Percentiles rank a stretch among this genome's conserved stretches.
These are phyloP conservation scores for Trissolcus brochymenae DNA, from an alignment of 2,888 invertebrate genomes.

Conservation along the genomic window DNA sequence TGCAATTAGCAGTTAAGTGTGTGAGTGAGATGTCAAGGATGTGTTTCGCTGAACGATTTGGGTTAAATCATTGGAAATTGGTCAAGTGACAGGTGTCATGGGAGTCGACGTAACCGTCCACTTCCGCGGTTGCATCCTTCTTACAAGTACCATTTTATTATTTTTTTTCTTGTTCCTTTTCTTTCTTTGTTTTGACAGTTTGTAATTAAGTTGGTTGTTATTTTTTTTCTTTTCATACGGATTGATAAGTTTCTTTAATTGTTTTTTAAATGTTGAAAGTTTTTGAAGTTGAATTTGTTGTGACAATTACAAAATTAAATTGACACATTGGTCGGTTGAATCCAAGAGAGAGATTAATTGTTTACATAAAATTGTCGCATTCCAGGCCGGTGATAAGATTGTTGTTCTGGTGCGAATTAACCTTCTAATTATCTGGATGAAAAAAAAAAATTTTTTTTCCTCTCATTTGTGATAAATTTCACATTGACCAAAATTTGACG, in stretches of 20 bases:
- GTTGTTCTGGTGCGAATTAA: background rate
- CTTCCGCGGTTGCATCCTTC: background rate
- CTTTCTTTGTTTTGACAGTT: background rate
- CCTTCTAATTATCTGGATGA: too few relatives aligned
- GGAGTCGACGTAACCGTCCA: background rate
- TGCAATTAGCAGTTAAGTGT: constrained; percentile 28
- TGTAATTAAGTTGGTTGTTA: too few relatives aligned
- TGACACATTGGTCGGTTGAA: too few relatives aligned
- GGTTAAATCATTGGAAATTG: constrained; percentile 22
- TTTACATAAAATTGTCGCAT: constrained; percentile 3
- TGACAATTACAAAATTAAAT: too few relatives aligned
- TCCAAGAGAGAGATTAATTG: background rate
- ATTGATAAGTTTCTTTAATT: background rate
- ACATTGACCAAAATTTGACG: too few relatives aligned
- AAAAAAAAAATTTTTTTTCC: too few relatives aligned
- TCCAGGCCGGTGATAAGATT: background rate
- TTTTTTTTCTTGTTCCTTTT: background rate
- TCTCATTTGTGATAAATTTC: too few relatives aligned
- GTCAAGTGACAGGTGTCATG: constrained; percentile 21
- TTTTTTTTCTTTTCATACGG: too few relatives aligned
- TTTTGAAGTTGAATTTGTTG: background rate
- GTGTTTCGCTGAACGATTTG: constrained; percentile 13
- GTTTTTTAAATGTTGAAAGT: background rate
- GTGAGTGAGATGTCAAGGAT: constrained; percentile 27
- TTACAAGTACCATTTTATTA: constrained; percentile 8